Base-by-base conservation (phyloP, 2,797 vertebrate genomes). In the Adelosebastes latens region DNA sequence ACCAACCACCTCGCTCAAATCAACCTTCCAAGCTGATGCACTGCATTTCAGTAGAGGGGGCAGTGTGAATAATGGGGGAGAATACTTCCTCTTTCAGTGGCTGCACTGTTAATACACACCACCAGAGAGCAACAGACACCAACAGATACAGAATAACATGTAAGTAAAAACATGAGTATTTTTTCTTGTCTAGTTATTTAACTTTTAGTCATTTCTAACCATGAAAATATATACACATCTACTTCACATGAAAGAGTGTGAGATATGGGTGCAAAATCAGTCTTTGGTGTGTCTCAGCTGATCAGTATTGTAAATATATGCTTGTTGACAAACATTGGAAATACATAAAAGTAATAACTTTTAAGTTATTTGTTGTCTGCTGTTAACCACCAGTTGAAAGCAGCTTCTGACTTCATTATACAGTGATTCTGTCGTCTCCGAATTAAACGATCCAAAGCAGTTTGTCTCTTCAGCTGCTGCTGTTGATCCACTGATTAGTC, bases 121-220 rank as follows among this genome's bases (percentile, higher is more conserved):
- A 77, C 36, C 56, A 85, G 87, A 27, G 68, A 18, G 75, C 3
- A 77, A 59, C 80, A 80, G 29, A 46, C 16, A 46, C 42, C 42
- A 20, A 18, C 7, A 46, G 42, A 46, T 46, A 46, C 42, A 46
- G 42, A 8, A 46, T 46, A 46, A 18, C 42, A 46, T 1, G 7
- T 46, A 46, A 46, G 42, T 46, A 46, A 46, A 46, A 46, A 46
- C 42, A 29, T 36, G 4, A 63, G 36, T 11, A n/a, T 10, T 22
- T 53, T 42, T 2, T 29, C 5, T 29, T 12, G 1, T 58, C 24
- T 27, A n/a, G 25, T 31, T 12, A 11, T 32, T 62, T 49, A 3
- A 36, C 11, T 12, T 25, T 24, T 18, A 12, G n/a, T 42, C 14
- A 46, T 11, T 27, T 16, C 7, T 20, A 49, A 24, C 27, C 39